Evolutionary conservation across 2,888 invertebrate species (phyloP).

Genomic region (Acronicta alni): DNA sequence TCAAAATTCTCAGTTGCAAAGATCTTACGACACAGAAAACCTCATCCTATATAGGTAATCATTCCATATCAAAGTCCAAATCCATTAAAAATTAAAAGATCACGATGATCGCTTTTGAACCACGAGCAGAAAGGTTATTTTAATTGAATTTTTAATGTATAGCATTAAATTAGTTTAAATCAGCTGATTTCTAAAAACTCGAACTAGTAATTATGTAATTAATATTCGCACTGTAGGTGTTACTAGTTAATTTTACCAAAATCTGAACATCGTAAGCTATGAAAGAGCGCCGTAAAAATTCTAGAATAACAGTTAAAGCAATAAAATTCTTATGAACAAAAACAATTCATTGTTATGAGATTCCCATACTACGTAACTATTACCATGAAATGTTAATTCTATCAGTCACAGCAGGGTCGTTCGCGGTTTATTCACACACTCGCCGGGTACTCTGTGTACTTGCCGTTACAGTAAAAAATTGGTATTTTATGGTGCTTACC

Average conservation of each 20-base stretch:
- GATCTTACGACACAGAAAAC: too few relatives aligned
- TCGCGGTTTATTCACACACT: slow-evolving; percentile 36
- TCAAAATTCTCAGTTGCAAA: too few relatives aligned
- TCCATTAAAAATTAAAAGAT: too few relatives aligned
- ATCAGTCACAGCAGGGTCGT: slow-evolving; percentile 44
- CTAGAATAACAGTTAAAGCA: slow-evolving; percentile 46
- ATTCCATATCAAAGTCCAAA: too few relatives aligned
- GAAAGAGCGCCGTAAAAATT: slow-evolving; percentile 38
- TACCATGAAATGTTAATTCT: slow-evolving; percentile 54
- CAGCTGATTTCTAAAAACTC: not conserved
- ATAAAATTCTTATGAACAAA: slow-evolving; percentile 48
- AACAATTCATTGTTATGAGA: slow-evolving; percentile 46
- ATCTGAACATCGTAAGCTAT: slow-evolving; percentile 10
- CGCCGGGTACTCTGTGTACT: slow-evolving; percentile 24
- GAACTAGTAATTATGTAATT: slow-evolving; percentile 16
- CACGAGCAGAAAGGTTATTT: not conserved
- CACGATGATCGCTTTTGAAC: too few relatives aligned
- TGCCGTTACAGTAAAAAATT: slow-evolving; percentile 29
- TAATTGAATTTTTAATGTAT: slow-evolving; percentile 1
- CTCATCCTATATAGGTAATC: too few relatives aligned
- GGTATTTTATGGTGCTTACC: slow-evolving; percentile 35
- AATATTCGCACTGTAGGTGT: slow-evolving; percentile 11
- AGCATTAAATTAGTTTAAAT: slow-evolving; percentile 9
- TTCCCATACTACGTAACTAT: slow-evolving; percentile 50
- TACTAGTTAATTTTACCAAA: slow-evolving; percentile 14